A percentile compares a stretch with the other conserved stretches of the same genome.
phyloP scores from a whole-genome alignment of 2,113 vertebrate species.

The Odocoileus virginianus region DNA sequence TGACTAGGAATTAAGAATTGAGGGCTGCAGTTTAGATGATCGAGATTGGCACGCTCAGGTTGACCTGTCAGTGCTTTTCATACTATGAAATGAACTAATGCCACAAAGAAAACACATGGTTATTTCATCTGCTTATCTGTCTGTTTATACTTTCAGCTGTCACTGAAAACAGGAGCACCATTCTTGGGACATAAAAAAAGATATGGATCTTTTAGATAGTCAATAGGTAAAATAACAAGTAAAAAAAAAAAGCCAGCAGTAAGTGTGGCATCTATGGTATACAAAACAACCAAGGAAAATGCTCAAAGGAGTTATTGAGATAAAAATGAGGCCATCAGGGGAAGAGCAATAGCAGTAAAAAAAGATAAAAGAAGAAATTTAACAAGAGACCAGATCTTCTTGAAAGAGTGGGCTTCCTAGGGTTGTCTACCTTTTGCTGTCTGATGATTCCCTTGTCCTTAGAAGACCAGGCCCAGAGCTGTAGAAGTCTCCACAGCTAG shows the following conservation, averaged over 20 bases:
- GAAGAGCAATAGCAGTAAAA: neutral
- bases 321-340: neutral
- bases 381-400: neutral
- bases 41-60: neutral
- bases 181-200: neutral
- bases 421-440: neutral
- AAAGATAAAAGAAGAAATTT: neutral
- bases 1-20: accelerated
- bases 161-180: constrained; percentile 30
- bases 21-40: neutral
- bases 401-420: neutral
- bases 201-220: neutral
- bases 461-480: neutral
- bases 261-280: neutral
- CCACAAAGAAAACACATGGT: constrained; percentile 28
- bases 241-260: constrained; percentile 5
- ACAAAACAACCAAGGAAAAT: neutral
- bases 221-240: neutral
- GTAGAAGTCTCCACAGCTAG: neutral
- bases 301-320: neutral
- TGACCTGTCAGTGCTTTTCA: constrained; percentile 35
- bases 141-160: constrained; percentile 58
- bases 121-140: constrained; percentile 70
- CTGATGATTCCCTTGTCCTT: neutral
- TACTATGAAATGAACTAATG: constrained; percentile 61